Percentiles rank a stretch among this genome's conserved stretches.
Conservation (phyloP, 2,888 invertebrate genomes). For the Hyposoter didymator region DNA sequence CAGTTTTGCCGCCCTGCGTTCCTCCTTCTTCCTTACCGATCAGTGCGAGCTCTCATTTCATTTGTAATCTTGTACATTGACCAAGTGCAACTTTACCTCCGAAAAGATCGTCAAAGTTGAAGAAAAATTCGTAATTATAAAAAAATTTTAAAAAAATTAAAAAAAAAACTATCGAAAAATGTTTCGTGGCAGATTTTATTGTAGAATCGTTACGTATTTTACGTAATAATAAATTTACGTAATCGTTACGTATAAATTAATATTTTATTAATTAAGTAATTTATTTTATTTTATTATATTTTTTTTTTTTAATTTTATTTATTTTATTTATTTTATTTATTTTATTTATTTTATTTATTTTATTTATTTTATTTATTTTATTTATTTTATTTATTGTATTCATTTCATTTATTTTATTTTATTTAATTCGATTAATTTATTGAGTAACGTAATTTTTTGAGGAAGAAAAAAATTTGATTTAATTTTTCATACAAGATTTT, state of each 20-base stretch:
- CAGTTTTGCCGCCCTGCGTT: neutral
- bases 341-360: too few species aligned
- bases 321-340: too few species aligned
- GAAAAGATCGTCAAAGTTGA: neutral
- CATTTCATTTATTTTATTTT: too few species aligned
- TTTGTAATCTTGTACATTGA: conserved; percentile 1
- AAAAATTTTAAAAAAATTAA: neutral
- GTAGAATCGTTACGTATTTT: neutral
- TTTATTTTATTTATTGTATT: neutral
- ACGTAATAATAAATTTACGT: neutral
- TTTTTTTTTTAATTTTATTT: too few species aligned
- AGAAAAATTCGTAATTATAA: neutral
- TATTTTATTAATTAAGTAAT: neutral
- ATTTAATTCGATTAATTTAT: too few species aligned
- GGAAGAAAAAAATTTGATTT: too few species aligned
- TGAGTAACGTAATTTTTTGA: too few species aligned
- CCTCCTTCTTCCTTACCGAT: conserved; percentile 2
- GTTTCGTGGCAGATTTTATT: neutral
- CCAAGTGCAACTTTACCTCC: neutral
- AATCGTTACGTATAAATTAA: too few species aligned
- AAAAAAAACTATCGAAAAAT: neutral
- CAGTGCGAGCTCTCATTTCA: neutral
- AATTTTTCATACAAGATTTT: neutral
- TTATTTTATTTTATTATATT: too few species aligned
- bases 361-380: neutral